A percentile compares a stretch with the other conserved stretches of the same genome.
Evolutionary conservation across 2,888 invertebrate genomes (phyloP).

Genomic region (Plebejus anna): DNA sequence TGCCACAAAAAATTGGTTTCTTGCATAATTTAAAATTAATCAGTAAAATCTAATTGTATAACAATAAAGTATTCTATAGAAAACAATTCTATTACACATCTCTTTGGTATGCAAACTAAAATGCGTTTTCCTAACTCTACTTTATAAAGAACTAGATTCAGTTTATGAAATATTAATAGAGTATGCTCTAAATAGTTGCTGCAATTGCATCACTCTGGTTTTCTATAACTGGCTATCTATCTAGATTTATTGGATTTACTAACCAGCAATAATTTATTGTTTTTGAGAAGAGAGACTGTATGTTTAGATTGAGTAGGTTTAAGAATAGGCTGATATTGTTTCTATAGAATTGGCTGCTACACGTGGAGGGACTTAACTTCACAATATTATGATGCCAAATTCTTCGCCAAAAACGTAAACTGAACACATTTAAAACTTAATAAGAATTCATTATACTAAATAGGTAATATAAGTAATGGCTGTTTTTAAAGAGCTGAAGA

Average conservation of each 20-base stretch:
- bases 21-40: not conserved
- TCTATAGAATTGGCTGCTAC: not conserved
- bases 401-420: too few relatives aligned
- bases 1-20: not conserved
- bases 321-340: too few relatives aligned
- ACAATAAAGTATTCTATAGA: not conserved
- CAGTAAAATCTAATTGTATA: not conserved
- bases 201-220: not conserved
- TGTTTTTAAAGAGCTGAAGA: too few relatives aligned
- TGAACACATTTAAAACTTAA: too few relatives aligned
- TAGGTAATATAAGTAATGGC: too few relatives aligned
- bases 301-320: not conserved
- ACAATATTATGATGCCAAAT: too few relatives aligned
- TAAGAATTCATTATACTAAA: too few relatives aligned
- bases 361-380: not conserved
- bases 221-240: not conserved
- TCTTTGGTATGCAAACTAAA: not conserved
- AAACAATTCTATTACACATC: not conserved
- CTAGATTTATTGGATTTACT: slow-evolving; percentile 5
- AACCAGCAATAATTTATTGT: not conserved
- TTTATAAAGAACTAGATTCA: not conserved
- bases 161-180: slow-evolving; percentile 6
- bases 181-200: slow-evolving; percentile 15
- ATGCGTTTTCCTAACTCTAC: not conserved
- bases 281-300: not conserved